These are phyloP conservation scores for Mesorhabditis spiculigera DNA, from an alignment of 2,888 invertebrate species.

Conservation along the genomic window DNA sequence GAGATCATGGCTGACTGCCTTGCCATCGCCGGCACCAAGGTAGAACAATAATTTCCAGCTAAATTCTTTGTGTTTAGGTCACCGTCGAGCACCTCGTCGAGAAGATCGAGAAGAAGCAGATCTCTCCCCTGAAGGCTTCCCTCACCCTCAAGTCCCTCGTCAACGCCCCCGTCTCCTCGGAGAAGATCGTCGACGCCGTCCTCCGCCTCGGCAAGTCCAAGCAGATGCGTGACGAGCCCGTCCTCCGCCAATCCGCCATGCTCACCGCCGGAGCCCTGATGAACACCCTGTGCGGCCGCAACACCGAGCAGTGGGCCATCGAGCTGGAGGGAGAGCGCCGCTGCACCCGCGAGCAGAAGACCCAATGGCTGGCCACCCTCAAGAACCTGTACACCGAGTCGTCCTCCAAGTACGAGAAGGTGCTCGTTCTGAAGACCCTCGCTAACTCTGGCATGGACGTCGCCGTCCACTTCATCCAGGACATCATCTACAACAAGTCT, in stretches of 20 bases:
- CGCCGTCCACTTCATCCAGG: conserved; percentile 44
- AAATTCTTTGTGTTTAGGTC: conserved; percentile 15
- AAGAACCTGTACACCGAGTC: conserved; percentile 29
- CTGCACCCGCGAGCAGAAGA: conserved; percentile 39
- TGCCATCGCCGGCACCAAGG: conserved; percentile 39
- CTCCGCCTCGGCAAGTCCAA: conserved; percentile 30
- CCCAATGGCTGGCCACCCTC: conserved; percentile 29
- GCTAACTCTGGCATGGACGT: conserved; percentile 53
- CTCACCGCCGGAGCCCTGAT: conserved; percentile 42
- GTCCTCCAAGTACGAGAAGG: conserved; percentile 38
- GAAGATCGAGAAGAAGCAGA: conserved; percentile 34
- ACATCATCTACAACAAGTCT: conserved; percentile 44
- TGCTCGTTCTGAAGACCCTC: conserved; percentile 50
- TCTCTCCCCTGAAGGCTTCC: conserved; percentile 33
- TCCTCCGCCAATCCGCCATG: conserved; percentile 42
- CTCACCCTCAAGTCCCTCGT: conserved; percentile 37
- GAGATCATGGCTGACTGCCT: conserved; percentile 43
- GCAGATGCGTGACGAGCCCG: conserved; percentile 17
- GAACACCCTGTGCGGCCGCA: conserved; percentile 43
- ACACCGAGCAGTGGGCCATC: conserved; percentile 14
- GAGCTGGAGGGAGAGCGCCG: conserved; percentile 14
- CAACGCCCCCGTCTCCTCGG: conserved; percentile 34
- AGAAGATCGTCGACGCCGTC: conserved; percentile 27
- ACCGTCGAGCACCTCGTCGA: conserved; percentile 37
- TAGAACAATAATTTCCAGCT: conserved; percentile 6